Conservation (phyloP, 2,888 invertebrate species). For the Scotopteryx bipunctaria region DNA sequence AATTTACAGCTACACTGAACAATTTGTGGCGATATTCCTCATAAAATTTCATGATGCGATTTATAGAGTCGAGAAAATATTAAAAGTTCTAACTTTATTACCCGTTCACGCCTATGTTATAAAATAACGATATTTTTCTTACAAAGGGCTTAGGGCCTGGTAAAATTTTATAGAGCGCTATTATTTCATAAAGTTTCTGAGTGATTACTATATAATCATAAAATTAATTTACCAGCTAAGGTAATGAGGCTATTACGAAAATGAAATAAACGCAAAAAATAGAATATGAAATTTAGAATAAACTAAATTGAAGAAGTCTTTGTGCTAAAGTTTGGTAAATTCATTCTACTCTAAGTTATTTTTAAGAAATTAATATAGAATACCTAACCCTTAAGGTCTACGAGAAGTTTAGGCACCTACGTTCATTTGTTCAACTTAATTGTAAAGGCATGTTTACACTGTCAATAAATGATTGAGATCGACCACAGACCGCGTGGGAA, state of each 20-base stretch:
- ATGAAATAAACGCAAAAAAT: no score
- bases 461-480: constrained; percentile 1
- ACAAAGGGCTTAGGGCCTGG: constrained; percentile 11
- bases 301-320: no score
- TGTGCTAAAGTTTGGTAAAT: no score
- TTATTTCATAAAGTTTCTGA: constrained; percentile 18
- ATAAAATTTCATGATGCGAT: constrained; percentile 24
- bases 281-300: no score
- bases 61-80: constrained; percentile 18
- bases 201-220: neutral
- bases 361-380: no score
- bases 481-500: neutral
- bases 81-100: constrained; percentile 25
- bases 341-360: no score
- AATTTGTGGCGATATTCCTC: constrained; percentile 17
- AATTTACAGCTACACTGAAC: constrained; percentile 9
- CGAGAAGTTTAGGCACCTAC: no score
- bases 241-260: no score
- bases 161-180: constrained; percentile 12
- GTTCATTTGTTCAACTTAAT: no score
- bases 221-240: neutral
- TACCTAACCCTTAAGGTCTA: no score
- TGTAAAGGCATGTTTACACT: neutral
- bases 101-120: constrained; percentile 20
- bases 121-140: constrained; percentile 23